These are phyloP conservation scores for Cotesia vestalis DNA, from an alignment of 1,140 invertebrate genomes.

Conservation along the genomic window DNA sequence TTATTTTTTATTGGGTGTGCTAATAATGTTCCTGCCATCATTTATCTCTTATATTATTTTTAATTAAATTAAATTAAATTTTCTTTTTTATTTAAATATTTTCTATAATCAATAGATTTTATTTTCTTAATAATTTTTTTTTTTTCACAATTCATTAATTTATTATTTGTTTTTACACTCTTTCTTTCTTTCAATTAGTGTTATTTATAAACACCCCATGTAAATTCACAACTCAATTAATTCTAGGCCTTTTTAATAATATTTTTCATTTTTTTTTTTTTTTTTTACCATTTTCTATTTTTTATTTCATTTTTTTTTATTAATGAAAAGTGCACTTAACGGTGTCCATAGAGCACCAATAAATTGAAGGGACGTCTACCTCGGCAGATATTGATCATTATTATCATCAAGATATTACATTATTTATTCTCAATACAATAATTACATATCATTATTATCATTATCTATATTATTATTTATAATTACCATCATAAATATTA, in stretches of 20 bases:
- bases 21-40: conserved; percentile 62
- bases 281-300: neutral
- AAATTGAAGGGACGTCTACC: conserved; percentile 57
- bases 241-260: conserved; percentile 50
- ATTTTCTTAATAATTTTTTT: conserved; percentile 42
- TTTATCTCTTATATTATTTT: conserved; percentile 59
- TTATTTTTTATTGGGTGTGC: conserved; percentile 46
- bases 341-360: conserved; percentile 64
- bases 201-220: conserved; percentile 41
- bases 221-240: conserved; percentile 53
- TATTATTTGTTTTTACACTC: conserved; percentile 24
- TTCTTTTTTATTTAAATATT: conserved; percentile 55
- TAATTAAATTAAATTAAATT: too few species aligned
- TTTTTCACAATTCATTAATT: conserved; percentile 35
- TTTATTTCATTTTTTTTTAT: conserved; percentile 33
- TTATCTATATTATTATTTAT: too few species aligned
- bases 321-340: conserved; percentile 64
- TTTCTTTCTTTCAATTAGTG: conserved; percentile 17
- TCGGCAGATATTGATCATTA: conserved; percentile 62
- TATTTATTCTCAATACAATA: conserved; percentile 8
- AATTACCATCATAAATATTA: neutral
- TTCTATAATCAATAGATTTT: conserved; percentile 55
- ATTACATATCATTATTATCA: neutral
- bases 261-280: conserved; percentile 48
- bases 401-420: conserved; percentile 50